phyloP scores from a whole-genome alignment of 1,140 invertebrate genomes.

The Drosophila repletoides region DNA sequence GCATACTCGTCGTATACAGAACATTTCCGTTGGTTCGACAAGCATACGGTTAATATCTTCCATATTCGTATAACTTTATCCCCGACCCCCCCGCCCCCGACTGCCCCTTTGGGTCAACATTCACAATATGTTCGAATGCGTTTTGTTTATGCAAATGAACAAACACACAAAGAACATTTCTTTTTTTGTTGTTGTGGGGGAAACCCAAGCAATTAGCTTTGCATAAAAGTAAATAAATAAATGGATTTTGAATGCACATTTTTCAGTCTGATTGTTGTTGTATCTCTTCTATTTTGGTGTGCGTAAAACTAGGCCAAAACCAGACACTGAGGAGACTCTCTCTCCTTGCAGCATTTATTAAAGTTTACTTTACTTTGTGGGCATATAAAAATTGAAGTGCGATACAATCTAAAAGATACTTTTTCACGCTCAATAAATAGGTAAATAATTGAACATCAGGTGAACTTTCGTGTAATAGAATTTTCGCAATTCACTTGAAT shows the following conservation, averaged over 20 bases:
- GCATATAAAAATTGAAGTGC: background rate
- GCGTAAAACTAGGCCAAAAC: conserved; percentile 65
- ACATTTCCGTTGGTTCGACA: conserved; percentile 51
- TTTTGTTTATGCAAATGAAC: conserved; percentile 74
- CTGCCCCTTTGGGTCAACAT: conserved; percentile 14
- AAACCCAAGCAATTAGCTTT: conserved; percentile 62
- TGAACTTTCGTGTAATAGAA: conserved; percentile 17
- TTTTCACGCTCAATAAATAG: conserved; percentile 46
- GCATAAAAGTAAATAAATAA: conserved; percentile 58
- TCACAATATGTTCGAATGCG: conserved; percentile 36
- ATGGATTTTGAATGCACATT: conserved; percentile 63
- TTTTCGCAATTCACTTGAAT: conserved; percentile 7
- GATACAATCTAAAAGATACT: conserved; percentile 19
- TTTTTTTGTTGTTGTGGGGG: conserved; percentile 36
- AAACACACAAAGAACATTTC: conserved; percentile 10
- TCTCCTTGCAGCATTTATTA: conserved; percentile 8
- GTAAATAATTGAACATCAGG: conserved; percentile 3
- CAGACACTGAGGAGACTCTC: conserved; percentile 41
- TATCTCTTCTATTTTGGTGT: conserved; percentile 37
- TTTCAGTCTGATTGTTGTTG: conserved; percentile 7
- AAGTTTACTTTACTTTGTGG: background rate
- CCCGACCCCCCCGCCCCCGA: no score
- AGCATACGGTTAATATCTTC: conserved; percentile 66
- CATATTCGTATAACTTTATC: conserved; percentile 9
- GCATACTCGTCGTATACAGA: conserved; percentile 16